phyloP scores from a whole-genome alignment of 2,888 invertebrate genomes.

The Drosophila paramelanica region DNA sequence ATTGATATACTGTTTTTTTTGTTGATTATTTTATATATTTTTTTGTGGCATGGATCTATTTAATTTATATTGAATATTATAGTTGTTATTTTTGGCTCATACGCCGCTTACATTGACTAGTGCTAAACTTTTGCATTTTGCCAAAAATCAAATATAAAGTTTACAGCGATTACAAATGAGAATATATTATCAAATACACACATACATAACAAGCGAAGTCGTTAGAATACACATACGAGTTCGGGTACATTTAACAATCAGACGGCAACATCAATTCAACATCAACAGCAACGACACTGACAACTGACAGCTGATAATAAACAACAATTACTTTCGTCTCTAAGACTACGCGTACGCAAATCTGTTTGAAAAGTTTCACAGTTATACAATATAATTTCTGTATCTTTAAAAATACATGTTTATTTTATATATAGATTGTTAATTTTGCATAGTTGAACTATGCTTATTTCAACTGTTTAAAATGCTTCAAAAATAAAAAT shows the following conservation, averaged over 20 bases:
- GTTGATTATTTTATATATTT: too few species aligned
- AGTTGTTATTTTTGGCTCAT: too few species aligned
- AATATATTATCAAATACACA: slow-evolving; percentile 41
- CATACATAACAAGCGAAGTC: slow-evolving; percentile 51
- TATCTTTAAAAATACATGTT: slow-evolving; percentile 12
- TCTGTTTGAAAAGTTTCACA: slow-evolving; percentile 8
- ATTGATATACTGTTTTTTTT: too few species aligned
- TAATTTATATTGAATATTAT: too few species aligned
- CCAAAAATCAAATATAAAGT: too few species aligned
- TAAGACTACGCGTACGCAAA: slow-evolving; percentile 24
- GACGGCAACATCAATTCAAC: slow-evolving; percentile 60
- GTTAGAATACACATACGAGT: slow-evolving; percentile 45
- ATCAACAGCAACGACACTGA: slow-evolving; percentile 27
- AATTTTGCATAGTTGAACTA: slow-evolving; percentile 42
- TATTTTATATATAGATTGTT: slow-evolving; percentile 9
- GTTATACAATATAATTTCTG: not conserved
- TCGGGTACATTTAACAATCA: slow-evolving; percentile 60
- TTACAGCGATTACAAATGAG: slow-evolving; percentile 37
- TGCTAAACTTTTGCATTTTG: slow-evolving; percentile 15
- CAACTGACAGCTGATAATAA: slow-evolving; percentile 38
- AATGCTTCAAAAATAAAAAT: slow-evolving; percentile 45
- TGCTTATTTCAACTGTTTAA: slow-evolving; percentile 11
- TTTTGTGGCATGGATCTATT: too few species aligned
- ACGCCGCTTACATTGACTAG: slow-evolving; percentile 22
- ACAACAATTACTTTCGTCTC: slow-evolving; percentile 37